Conservation (phyloP, 2,113 vertebrate species). For the Varanus komodoensis region DNA sequence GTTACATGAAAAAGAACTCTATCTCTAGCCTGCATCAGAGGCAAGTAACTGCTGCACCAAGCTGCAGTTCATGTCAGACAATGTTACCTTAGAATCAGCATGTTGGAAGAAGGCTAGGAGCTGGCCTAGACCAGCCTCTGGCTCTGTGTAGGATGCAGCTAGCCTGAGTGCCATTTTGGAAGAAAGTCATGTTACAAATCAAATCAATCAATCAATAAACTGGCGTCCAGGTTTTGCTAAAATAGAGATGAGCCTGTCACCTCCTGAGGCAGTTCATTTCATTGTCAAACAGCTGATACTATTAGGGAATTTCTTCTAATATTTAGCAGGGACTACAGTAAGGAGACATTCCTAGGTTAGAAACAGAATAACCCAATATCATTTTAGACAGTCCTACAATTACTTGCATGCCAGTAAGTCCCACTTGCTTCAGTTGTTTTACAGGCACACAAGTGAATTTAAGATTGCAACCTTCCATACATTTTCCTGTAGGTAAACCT, state of each 20-base stretch:
- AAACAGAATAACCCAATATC: not conserved
- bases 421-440: not conserved
- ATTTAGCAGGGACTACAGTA: not conserved
- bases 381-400: not conserved
- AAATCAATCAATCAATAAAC: no score
- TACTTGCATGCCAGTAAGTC: not conserved
- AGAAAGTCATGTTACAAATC: no score
- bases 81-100: not conserved
- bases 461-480: not conserved
- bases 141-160: not conserved
- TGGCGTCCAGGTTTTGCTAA: not conserved
- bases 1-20: conserved; percentile 4
- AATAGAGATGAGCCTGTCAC: not conserved
- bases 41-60: not conserved
- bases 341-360: not conserved
- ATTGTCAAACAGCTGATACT: not conserved
- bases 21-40: not conserved
- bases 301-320: not conserved
- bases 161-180: no score
- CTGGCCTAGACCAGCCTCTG: no score
- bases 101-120: no score
- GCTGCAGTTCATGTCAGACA: not conserved
- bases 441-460: not conserved
- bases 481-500: not conserved
- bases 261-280: not conserved